These are phyloP conservation scores for Taphrorychus bicolor DNA, from an alignment of 2,888 invertebrate species.

Conservation along the genomic window DNA sequence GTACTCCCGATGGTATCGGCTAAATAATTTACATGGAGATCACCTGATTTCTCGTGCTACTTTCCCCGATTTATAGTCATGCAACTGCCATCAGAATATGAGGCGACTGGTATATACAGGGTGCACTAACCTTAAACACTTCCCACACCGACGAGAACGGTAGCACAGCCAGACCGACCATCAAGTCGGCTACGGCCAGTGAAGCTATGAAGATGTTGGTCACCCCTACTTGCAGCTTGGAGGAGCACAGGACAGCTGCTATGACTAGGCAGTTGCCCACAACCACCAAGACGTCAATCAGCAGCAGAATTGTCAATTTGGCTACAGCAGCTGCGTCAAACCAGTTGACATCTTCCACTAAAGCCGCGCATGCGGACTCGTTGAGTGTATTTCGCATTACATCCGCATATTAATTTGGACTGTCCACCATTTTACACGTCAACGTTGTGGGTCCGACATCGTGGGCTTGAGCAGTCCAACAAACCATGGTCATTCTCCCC, in stretches of 20 bases:
- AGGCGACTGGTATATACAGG: background rate
- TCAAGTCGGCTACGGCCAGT: constrained; percentile 92
- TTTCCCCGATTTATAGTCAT: constrained; percentile 8
- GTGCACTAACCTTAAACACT: constrained; percentile 76
- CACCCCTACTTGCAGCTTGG: constrained; percentile 86
- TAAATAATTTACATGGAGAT: constrained; percentile 14
- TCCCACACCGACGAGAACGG: constrained; percentile 97
- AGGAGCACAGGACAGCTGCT: constrained; percentile 88
- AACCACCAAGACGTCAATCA: constrained; percentile 89
- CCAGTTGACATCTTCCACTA: constrained; percentile 83
- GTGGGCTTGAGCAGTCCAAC: no score
- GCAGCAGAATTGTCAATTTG: constrained; percentile 77
- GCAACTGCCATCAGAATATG: constrained; percentile 7
- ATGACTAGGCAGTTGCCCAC: constrained; percentile 93
- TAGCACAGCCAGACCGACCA: constrained; percentile 94
- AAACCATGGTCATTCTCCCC: no score
- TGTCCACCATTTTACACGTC: background rate
- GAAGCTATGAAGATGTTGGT: constrained; percentile 98
- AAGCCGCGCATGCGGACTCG: constrained; percentile 81
- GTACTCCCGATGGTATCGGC: constrained; percentile 13
- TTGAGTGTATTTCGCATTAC: constrained; percentile 78
- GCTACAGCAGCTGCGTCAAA: constrained; percentile 78
- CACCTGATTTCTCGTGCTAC: constrained; percentile 9
- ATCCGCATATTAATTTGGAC: constrained; percentile 40
- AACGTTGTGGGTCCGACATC: no score